Evolutionary conservation across 1,140 invertebrate genomes (phyloP).

Genomic region (Drosophila asahinai): DNA sequence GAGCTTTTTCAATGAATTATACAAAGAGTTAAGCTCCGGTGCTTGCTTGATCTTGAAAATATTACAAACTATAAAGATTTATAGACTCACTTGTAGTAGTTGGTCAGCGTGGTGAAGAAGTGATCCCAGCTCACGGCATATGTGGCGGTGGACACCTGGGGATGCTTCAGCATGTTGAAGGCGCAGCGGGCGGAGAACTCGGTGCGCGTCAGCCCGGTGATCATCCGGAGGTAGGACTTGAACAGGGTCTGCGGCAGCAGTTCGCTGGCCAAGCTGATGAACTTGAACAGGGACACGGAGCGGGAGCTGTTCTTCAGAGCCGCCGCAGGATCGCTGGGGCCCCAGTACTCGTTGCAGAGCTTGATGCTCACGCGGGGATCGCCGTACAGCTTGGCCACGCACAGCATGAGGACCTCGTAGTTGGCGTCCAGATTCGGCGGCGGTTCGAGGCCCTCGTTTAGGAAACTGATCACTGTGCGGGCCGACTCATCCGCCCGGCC

Average conservation of each 20-base stretch:
- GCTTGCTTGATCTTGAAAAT: no score
- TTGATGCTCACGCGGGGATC: constrained; percentile 91
- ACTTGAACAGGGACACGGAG: constrained; percentile 94
- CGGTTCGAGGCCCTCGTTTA: constrained; percentile 92
- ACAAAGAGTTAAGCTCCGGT: no score
- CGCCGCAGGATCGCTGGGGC: constrained; percentile 86
- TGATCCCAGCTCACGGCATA: constrained; percentile 93
- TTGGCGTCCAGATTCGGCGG: constrained; percentile 91
- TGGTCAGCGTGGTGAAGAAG: constrained; percentile 93
- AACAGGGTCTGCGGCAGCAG: constrained; percentile 94
- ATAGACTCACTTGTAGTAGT: constrained; percentile 88
- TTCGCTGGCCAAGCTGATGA: constrained; percentile 94
- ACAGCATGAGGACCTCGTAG: constrained; percentile 93
- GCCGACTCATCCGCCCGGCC: constrained; percentile 95
- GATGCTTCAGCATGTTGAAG: constrained; percentile 93
- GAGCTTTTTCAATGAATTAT: no score
- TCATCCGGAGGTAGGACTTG: constrained; percentile 94
- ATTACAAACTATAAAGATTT: no score
- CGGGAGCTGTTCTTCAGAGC: constrained; percentile 85
- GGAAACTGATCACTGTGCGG: constrained; percentile 92
- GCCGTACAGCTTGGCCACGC: constrained; percentile 92
- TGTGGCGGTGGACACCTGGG: constrained; percentile 85
- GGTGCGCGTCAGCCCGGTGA: constrained; percentile 92
- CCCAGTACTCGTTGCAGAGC: constrained; percentile 94
- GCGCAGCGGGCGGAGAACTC: constrained; percentile 91